A percentile compares a stretch with the other conserved stretches of the same genome.
These are phyloP conservation scores for Nemurella pictetii DNA, from an alignment of 2,888 invertebrate genomes.

Conservation along the genomic window DNA sequence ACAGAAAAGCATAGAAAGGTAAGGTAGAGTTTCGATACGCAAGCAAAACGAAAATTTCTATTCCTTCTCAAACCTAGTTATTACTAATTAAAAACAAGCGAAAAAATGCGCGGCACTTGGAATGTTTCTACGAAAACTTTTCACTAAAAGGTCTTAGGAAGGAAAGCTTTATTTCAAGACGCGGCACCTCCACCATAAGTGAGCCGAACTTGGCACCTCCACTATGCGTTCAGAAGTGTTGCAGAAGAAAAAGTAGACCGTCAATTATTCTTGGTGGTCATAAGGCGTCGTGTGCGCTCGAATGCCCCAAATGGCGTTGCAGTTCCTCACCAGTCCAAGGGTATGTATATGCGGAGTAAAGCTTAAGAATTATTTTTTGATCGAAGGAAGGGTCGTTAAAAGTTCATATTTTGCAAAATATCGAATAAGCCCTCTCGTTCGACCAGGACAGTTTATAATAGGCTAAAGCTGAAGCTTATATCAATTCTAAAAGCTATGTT, in stretches of 20 bases:
- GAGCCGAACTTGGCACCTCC: too few species aligned
- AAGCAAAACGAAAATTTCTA: too few species aligned
- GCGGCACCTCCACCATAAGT: background rate
- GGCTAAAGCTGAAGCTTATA: constrained; percentile 2
- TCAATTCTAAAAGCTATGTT: background rate
- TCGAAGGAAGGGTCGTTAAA: constrained; percentile 34
- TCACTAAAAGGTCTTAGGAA: too few species aligned
- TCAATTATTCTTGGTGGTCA: background rate
- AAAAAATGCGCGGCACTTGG: too few species aligned
- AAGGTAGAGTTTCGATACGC: too few species aligned
- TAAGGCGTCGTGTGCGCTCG: background rate
- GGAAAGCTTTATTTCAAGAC: too few species aligned
- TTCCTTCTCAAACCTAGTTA: too few species aligned
- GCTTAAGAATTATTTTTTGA: constrained; percentile 37
- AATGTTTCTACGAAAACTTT: too few species aligned
- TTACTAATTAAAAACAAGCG: too few species aligned
- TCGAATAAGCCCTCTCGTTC: constrained; percentile 26
- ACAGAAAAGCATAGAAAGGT: too few species aligned
- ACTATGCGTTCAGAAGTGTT: too few species aligned
- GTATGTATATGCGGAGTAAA: constrained; percentile 30
- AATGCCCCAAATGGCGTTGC: background rate
- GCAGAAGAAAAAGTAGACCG: too few species aligned
- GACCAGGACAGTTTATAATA: constrained; percentile 29
- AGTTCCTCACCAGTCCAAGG: background rate
- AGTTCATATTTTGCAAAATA: constrained; percentile 39